Base-by-base conservation (phyloP, 2,797 vertebrate species). In the Karalla daura region DNA sequence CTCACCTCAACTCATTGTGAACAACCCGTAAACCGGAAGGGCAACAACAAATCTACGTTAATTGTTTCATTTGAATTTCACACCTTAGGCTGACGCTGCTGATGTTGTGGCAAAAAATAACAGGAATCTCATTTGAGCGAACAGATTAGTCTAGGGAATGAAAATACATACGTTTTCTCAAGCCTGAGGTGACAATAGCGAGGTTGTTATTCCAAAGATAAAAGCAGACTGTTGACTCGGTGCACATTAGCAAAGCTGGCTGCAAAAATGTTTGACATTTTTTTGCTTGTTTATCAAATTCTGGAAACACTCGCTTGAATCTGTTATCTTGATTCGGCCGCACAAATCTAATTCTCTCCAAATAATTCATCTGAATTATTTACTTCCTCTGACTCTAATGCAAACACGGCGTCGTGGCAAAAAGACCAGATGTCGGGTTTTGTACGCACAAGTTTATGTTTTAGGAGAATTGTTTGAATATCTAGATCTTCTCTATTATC, bases 41-140 rank as follows among this genome's bases (percentile, higher is more conserved):
- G n/a, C n/a, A n/a, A n/a, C 15, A 37, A 20, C 5, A 82, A 81
- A 63, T 23, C 78, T 53, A 56, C 5, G 45, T 30, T 30, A 39
- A 56, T 18, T 63, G 51, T 3, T 63, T 63, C 8, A 47, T 63
- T 60, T 74, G 15, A 17, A 17, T 33, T 41, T 52, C 25, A 14
- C 45, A 58, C 7, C 40, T 14, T 0, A 24, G 12, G n/a, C 25
- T 20, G 23, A 60, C 8, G 15, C 32, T 41, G 7, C 8, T 44
- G 28, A 60, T 45, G n/a, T 20, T 18, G 7, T 1, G 5, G 15
- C 30, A 30, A 45, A 59, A 56, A 30, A 45, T 54, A 56, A 46
- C 9, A 45, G 23, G 5, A 28, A 37, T 37, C n/a, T 27, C 21
- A 35, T 28, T 39, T 9, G 8, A 43, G 23, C 18, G 1, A 27